Percentiles rank a stretch among this genome's conserved stretches.
These are phyloP conservation scores for Sinonovacula constricta DNA, from an alignment of 1,140 invertebrate species.

Conservation along the genomic window DNA sequence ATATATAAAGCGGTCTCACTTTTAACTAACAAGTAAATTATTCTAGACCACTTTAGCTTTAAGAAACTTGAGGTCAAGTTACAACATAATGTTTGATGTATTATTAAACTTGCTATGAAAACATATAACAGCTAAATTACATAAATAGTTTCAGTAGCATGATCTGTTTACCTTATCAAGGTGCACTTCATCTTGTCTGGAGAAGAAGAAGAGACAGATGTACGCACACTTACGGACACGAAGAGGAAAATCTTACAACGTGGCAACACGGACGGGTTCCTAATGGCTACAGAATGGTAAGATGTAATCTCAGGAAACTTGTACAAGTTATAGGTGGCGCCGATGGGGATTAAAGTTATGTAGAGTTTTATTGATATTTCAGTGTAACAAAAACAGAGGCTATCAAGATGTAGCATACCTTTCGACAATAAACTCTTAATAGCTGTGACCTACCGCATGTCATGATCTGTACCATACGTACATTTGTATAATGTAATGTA, in stretches of 20 bases:
- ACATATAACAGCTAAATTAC: background rate
- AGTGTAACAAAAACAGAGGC: too few relatives aligned
- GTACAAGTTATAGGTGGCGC: background rate
- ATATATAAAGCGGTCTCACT: background rate
- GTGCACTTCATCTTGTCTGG: conserved; percentile 80
- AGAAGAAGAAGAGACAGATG: conserved; percentile 80
- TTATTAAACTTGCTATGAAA: background rate
- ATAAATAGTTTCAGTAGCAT: background rate
- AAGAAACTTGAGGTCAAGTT: background rate
- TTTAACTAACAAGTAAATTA: background rate
- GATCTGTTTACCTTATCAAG: conserved; percentile 59
- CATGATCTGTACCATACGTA: too few relatives aligned
- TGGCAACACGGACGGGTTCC: conserved; percentile 79
- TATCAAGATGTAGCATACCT: background rate
- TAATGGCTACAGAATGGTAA: conserved; percentile 80
- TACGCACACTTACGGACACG: conserved; percentile 77
- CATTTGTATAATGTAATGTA: too few relatives aligned
- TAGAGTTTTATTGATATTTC: background rate
- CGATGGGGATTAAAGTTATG: background rate
- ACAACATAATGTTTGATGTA: background rate
- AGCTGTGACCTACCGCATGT: too few relatives aligned
- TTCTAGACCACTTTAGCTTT: background rate
- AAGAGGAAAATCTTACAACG: conserved; percentile 78
- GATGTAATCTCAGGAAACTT: background rate
- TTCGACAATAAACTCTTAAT: background rate